Base-by-base conservation (phyloP, 2,888 invertebrate species). In the Drosophila picticornis region DNA sequence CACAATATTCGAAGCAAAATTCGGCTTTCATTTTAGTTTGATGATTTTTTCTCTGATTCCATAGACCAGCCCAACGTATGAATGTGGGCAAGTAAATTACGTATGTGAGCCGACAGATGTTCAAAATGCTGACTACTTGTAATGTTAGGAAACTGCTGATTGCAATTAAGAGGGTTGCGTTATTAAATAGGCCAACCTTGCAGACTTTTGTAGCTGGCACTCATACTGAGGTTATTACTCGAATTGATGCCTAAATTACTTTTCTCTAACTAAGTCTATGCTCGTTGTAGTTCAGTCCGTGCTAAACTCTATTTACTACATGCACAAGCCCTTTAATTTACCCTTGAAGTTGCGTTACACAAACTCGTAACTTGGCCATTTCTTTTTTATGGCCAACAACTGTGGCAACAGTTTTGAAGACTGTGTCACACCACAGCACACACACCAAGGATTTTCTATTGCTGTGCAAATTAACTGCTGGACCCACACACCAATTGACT, bases 191-290 rank as follows among this genome's bases (percentile, higher is more conserved):
- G 32, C 36, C 6, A 16, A 5, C 48, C 46, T 57, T 32, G 22
- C 22, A 13, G 10, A 34, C 46, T 19, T 29, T 57, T 43, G 43
- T 64, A 32, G 29, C 19, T 29, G 6, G 48, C 31, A n/a, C 27
- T 55, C 22, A 53, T 32, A 31, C 61, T 61, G 22, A 52, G 40
- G 43, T 78, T 70, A 63, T 81, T 83, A 82, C 84, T 68, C 72
- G 84, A 79, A 72, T 84, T 82, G 71, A 87, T 87, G 83, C 63
- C 76, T 38, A 84, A 83, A 83, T 83, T 83, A 72, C 80, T 82
- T 83, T 82, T 67, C 59, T 68, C 19, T 51, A 62, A 62, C 65
- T 32, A 50, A 64, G 40, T 48, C 34, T 63, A 40, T 31, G 32
- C n/a, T 6, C 13, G 13, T 29, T 32, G 31, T 38, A 38, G 31